Base-by-base conservation (phyloP, 2,888 invertebrate genomes). In the Euplagia quadripunctaria region DNA sequence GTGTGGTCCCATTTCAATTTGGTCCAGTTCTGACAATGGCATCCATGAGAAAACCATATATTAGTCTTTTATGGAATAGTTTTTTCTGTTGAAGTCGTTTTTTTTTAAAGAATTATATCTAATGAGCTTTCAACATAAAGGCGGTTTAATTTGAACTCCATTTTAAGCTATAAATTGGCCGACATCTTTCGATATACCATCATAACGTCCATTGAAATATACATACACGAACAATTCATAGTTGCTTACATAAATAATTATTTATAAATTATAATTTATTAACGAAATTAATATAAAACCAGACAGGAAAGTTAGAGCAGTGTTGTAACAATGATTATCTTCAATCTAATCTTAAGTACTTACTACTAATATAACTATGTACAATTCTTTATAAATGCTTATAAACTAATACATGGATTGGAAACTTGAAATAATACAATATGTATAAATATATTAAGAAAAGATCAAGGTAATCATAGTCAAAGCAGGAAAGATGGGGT, bases 391-490 rank as follows among this genome's bases (percentile, higher is more conserved):
- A 78, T 74, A 79, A 83, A 73, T 81, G 79, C 82, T 79, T 82
- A 82, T n/a, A 58, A 79, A 84, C 79, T 79, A 82, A 69, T 72
- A 72, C 77, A 77, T 79, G 70, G 80, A 82, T 82, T 80, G 74
- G 81, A 85, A 81, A 82, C 73, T 82, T 68, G 75, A 74, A 80
- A 82, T 81, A 77, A 82, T 78, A 79, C 68, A 83, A 81, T 79
- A 78, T 73, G 71, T 70, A 70, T 82, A 79, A 76, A 77, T 74
- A 75, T 76, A 79, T 81, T 88, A 94, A 94, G 94, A 94, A 90
- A 92, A 94, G 94, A 95, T 94, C 94, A 94, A 95, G 94, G 92
- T 91, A 94, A 95, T 94, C 94, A 95, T 94, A 94, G 93, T 91
- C 73, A 75, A 87, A 85, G 88, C 85, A 77, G 71, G 70, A 81